Evolutionary conservation across 2,888 invertebrate species (phyloP), one percentile per base, ranked within the genome.

Genomic region (Morpho helenor): DNA sequence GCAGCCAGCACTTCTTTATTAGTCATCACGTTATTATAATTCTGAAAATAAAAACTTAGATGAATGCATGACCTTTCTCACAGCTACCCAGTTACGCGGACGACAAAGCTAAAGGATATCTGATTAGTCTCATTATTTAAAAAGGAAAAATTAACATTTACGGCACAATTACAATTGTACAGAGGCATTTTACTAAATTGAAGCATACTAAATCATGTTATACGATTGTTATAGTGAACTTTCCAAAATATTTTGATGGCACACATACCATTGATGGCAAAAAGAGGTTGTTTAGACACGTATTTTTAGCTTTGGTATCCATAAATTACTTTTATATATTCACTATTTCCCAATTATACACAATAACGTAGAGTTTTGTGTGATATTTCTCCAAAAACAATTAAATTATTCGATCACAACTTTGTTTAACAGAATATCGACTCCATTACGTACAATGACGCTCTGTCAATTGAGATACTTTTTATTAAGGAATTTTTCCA

Each of bases 381-480:
- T 83, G 81, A 81, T 79, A 81, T 79, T 80, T 79, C 69, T 63
- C 66, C 60, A 62, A 75, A 81, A 78, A 73, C 68, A 70, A 68
- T 70, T 72, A 79, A 80, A 76, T 74, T 69, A 59, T 74, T 75
- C 69, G 79, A 76, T 77, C 76, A 79, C 70, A 78, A 80, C 73
- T 80, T 69, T 57, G 71, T 79, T 69, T 75, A 77, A 78, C 70
- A 76, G 78, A 82, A 84, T 79, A 79, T 91, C 87, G 92, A 91
- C 92, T 92, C 93, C 93, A 93, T 93, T 92, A 92, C 92, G 92
- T 91, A 92, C 91, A 89, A 92, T 87, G 92, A 92, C 92, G 93
- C 92, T 91, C 84, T 86, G 75, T 92, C 92, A 91, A 85, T 71
- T 69, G 66, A 77, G 59, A 50, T 64, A 74, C 85, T 84, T 70